Base-by-base conservation (phyloP, 2,888 invertebrate genomes). In the Tetranychus truncatus region DNA sequence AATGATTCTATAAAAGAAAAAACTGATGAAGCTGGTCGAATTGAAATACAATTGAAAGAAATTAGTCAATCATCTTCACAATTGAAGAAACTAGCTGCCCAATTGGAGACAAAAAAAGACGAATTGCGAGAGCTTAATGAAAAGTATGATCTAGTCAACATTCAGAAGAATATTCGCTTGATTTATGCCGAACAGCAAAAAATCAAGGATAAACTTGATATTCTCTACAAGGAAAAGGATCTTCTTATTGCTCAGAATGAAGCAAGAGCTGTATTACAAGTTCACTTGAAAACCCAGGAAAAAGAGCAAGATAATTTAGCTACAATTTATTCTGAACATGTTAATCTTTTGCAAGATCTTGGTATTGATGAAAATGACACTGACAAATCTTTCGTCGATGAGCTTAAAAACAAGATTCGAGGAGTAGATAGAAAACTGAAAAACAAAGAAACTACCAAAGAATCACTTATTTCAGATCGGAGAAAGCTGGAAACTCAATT, bases 331-430 rank as follows among this genome's bases (percentile, higher is more conserved):
- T 20, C 20, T 24, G 34, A 69, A 24, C 21, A 69, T 69, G 34
- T 11, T 11, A 20, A 69, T 69, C 21, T 69, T 6, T 11, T 69
- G 21, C 21, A 20, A 69, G 69, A 69, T 11, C 69, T 69, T 69
- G 69, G 20, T 69, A 69, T 69, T 20, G 34, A 24, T 69, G 20
- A 9, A 69, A 24, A 20, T 24, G 34, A 69, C 8, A 11, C 69
- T 69, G 69, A 69, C 6, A 20, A 69, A 24, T 69, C 69, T 24
- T 69, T 69, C 69, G 20, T 20, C 9, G 69, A 69, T 69, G 69
- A 69, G 4, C 69, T 69, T 24, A 9, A 24, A 11, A 69, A 69
- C 69, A n/a, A 24, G 9, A 69, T 69, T 11, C 20, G 20, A 1
- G 34, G 11, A 18, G 5, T 21, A 11, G 20, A 69, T 15, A 18